Percentiles rank a stretch among this genome's conserved stretches.
Conservation (phyloP, 2,888 invertebrate species). For the Urechis unicinctus region DNA sequence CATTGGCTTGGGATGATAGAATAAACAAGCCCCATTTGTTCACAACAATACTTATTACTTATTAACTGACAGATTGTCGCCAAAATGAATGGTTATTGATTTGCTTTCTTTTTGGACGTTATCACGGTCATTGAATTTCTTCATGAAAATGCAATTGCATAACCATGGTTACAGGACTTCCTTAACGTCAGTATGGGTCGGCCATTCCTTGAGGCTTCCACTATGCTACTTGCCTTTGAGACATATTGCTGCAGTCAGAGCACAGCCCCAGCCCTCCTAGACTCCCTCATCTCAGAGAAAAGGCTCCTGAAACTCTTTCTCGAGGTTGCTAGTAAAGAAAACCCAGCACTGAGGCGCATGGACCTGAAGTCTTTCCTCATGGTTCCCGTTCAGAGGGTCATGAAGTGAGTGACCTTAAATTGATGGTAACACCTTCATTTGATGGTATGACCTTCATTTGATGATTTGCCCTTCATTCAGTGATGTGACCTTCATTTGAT, state of each 20-base stretch:
- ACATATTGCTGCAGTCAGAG: constrained; percentile 76
- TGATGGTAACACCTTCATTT: too few species aligned
- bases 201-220: constrained; percentile 76
- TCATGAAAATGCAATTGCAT: neutral
- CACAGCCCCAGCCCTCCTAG: constrained; percentile 20
- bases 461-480: too few species aligned
- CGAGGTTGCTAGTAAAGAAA: constrained; percentile 94
- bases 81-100: too few species aligned
- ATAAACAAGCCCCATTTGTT: too few species aligned
- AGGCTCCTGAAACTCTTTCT: constrained; percentile 88
- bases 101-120: too few species aligned
- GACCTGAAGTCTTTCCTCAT: constrained; percentile 95
- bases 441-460: too few species aligned
- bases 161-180: constrained; percentile 57
- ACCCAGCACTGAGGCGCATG: constrained; percentile 84
- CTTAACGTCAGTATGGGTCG: constrained; percentile 84
- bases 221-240: constrained; percentile 91
- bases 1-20: too few species aligned
- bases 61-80: too few species aligned
- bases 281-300: constrained; percentile 73
- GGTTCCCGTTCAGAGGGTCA: constrained; percentile 95
- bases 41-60: too few species aligned
- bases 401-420: constrained; percentile 60
- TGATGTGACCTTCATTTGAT: too few species aligned
- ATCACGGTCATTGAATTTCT: too few species aligned